These are phyloP conservation scores for Polypedilum vanderplanki DNA, from an alignment of 1,140 invertebrate genomes.

Conservation along the genomic window DNA sequence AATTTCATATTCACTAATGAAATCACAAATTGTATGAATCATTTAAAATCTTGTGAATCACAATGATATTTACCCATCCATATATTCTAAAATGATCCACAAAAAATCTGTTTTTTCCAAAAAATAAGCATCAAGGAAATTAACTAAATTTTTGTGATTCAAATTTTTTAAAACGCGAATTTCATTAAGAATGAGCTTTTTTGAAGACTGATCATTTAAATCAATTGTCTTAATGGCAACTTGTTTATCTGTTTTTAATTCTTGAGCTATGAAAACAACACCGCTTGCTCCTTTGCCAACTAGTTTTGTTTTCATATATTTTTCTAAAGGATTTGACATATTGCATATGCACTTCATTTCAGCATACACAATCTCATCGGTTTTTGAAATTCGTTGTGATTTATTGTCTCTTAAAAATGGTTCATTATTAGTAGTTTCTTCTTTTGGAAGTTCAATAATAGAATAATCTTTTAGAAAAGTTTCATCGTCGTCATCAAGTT, in stretches of 20 bases:
- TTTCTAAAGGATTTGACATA: conserved; percentile 63
- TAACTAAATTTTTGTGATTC: conserved; percentile 93
- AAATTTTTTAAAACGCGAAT: conserved; percentile 90
- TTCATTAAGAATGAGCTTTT: conserved; percentile 91
- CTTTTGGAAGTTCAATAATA: background rate
- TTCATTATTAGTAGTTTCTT: conserved; percentile 44
- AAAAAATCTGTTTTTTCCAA: conserved; percentile 76
- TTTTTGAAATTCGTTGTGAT: conserved; percentile 50
- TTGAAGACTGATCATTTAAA: conserved; percentile 84
- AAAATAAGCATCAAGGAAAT: conserved; percentile 91
- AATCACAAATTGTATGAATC: background rate
- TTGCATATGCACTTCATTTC: conserved; percentile 75
- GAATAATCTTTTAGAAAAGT: conserved; percentile 30
- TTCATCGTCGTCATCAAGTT: conserved; percentile 29
- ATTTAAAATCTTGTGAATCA: background rate
- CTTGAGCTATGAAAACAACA: conserved; percentile 84
- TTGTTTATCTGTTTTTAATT: conserved; percentile 64
- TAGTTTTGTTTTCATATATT: conserved; percentile 76
- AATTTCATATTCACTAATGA: too few relatives aligned
- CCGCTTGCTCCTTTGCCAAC: conserved; percentile 86
- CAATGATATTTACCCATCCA: conserved; percentile 68
- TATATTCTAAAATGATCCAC: conserved; percentile 92
- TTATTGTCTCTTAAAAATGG: conserved; percentile 48
- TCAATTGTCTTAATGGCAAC: conserved; percentile 97
- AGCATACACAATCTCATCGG: conserved; percentile 78